Percentiles rank a stretch among this genome's conserved stretches.
Evolutionary conservation across 2,888 invertebrate genomes (phyloP).

Genomic region (Lycaena phlaeas): DNA sequence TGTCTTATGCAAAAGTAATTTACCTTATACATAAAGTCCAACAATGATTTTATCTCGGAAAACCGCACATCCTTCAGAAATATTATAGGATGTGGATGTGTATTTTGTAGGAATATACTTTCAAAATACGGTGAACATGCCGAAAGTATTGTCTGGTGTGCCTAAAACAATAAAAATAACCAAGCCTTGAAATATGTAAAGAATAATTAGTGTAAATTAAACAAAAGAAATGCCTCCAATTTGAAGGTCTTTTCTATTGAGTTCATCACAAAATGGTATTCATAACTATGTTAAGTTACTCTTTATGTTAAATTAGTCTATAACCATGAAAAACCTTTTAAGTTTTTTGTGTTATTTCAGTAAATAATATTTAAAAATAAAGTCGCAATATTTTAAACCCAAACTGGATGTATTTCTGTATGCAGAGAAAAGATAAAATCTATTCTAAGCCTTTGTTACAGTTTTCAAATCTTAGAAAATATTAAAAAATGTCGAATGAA

Average conservation of each 20-base stretch:
- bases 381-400: no score
- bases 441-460: conserved; percentile 3
- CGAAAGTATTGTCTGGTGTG: conserved; percentile 93
- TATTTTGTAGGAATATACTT: conserved; percentile 90
- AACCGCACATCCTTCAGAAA: conserved; percentile 93
- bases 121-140: conserved; percentile 96
- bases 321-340: not conserved
- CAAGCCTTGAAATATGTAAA: not conserved
- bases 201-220: conserved; percentile 25
- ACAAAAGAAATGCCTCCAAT: conserved; percentile 36
- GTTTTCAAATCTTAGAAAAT: not conserved
- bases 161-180: conserved; percentile 69
- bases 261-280: conserved; percentile 32
- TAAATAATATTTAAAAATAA: no score
- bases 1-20: no score
- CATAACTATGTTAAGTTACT: not conserved
- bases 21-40: conserved; percentile 95
- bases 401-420: not conserved
- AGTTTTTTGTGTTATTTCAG: no score
- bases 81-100: conserved; percentile 92
- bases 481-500: conserved; percentile 2
- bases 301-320: not conserved
- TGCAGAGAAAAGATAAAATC: not conserved
- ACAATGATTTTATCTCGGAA: conserved; percentile 89
- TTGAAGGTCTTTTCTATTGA: conserved; percentile 49